Evolutionary conservation across 2,888 invertebrate genomes (phyloP), one percentile per base, ranked within the genome.

Genomic region (Chaitophorus viminalis): DNA sequence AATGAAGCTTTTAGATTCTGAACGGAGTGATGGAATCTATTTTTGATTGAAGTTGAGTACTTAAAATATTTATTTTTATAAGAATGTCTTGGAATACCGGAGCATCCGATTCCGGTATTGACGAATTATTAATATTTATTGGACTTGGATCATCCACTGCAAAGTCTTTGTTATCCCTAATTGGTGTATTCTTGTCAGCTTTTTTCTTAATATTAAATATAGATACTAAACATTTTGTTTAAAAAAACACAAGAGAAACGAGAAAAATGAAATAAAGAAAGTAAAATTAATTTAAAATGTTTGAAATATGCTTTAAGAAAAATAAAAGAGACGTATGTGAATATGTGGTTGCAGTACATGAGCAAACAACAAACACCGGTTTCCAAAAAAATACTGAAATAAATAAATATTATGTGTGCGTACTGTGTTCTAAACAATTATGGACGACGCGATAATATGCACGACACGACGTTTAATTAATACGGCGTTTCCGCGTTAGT

Each of bases 11-110:
- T 39, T 76, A n/a, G n/a, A n/a, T n/a, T n/a, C n/a, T n/a, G n/a
- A n/a, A n/a, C n/a, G n/a, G n/a, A n/a, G n/a, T n/a, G n/a, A n/a
- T n/a, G n/a, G n/a, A n/a, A n/a, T n/a, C n/a, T n/a, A n/a, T n/a
- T n/a, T 76, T 76, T 76, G 17, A 39, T 39, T 76, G 39, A 11
- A 39, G n/a, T 76, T 76, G 75, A 77, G 25, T 14, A 77, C 76
- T 52, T 77, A 77, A 77, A 39, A 77, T 29, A 77, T 77, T 77
- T 17, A 77, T 77, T 46, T 46, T 77, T 46, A n/a, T 52, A 46
- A 77, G n/a, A n/a, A 77, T 52, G 39, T 77, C 17, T 46, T 77
- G 52, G 8, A 77, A 52, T 77, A 77, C 9, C 65, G n/a, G 65
- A 65, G n/a, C n/a, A n/a, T n/a, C n/a, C 65, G 1, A n/a, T 5